These are phyloP conservation scores for Sylvietta virens DNA, from an alignment of 2,113 vertebrate genomes.

Conservation along the genomic window DNA sequence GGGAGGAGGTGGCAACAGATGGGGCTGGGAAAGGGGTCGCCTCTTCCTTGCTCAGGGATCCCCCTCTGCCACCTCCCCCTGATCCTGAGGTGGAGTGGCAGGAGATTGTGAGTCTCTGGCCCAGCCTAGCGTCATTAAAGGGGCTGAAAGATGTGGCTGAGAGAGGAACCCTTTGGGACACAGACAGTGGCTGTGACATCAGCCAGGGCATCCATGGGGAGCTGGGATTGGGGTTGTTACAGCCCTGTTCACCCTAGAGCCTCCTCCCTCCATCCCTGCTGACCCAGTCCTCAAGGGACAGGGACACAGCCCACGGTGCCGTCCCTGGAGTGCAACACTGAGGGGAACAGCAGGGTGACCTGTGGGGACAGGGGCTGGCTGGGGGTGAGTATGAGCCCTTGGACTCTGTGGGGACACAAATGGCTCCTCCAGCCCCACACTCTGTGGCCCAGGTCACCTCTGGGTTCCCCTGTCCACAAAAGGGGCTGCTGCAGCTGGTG, in stretches of 20 bases:
- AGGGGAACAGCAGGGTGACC: background rate
- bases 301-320: background rate
- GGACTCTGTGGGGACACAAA: background rate
- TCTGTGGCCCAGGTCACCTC: background rate
- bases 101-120: background rate
- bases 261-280: background rate
- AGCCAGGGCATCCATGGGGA: accelerated
- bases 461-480: background rate
- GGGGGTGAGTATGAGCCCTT: background rate
- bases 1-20: background rate
- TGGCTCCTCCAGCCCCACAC: background rate
- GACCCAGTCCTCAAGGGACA: accelerated
- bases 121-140: background rate
- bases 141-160: background rate
- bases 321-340: background rate
- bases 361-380: background rate
- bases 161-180: background rate
- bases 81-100: background rate
- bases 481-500: background rate
- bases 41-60: background rate
- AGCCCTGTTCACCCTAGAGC: background rate
- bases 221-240: background rate
- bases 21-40: background rate
- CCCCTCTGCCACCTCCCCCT: too few relatives aligned
- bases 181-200: accelerated